These are phyloP conservation scores for Philereme transversata DNA, from an alignment of 2,888 invertebrate species.

Conservation along the genomic window DNA sequence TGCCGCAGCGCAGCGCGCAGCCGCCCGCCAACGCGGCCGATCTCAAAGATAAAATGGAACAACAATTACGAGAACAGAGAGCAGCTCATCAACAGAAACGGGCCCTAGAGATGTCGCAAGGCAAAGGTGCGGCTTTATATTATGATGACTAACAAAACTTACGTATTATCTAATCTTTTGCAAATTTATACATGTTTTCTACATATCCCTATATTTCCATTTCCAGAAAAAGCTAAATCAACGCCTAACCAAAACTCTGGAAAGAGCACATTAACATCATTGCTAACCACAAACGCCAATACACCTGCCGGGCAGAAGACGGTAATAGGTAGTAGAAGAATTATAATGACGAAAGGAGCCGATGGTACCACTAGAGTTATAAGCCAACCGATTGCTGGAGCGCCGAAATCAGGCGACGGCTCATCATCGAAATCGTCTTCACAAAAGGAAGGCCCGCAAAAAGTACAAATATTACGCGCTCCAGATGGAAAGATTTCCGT, in stretches of 20 bases:
- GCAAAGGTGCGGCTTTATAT: slow-evolving; percentile 56
- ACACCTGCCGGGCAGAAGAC: slow-evolving; percentile 85
- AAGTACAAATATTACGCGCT: slow-evolving; percentile 95
- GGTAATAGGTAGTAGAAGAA: slow-evolving; percentile 86
- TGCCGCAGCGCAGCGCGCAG: slow-evolving; percentile 79
- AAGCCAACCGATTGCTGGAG: slow-evolving; percentile 81
- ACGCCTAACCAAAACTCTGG: slow-evolving; percentile 82
- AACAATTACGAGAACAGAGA: slow-evolving; percentile 93
- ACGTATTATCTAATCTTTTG: background rate
- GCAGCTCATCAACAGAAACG: slow-evolving; percentile 95
- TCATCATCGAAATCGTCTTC: slow-evolving; percentile 55
- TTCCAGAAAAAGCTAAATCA: slow-evolving; percentile 69
- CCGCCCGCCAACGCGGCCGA: slow-evolving; percentile 87
- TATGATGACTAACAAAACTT: background rate
- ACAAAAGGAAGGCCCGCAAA: slow-evolving; percentile 85
- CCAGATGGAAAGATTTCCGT: slow-evolving; percentile 97
- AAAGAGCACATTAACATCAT: slow-evolving; percentile 87
- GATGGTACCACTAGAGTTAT: slow-evolving; percentile 87
- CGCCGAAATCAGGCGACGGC: slow-evolving; percentile 55
- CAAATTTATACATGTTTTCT: background rate
- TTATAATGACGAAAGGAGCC: slow-evolving; percentile 90
- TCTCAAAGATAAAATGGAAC: slow-evolving; percentile 95
- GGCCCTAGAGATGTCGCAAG: slow-evolving; percentile 86
- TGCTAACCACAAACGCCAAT: slow-evolving; percentile 80
- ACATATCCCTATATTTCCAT: slow-evolving; percentile 1